These are phyloP conservation scores for Saccopteryx bilineata DNA, from an alignment of 2,113 vertebrate species.

Conservation along the genomic window DNA sequence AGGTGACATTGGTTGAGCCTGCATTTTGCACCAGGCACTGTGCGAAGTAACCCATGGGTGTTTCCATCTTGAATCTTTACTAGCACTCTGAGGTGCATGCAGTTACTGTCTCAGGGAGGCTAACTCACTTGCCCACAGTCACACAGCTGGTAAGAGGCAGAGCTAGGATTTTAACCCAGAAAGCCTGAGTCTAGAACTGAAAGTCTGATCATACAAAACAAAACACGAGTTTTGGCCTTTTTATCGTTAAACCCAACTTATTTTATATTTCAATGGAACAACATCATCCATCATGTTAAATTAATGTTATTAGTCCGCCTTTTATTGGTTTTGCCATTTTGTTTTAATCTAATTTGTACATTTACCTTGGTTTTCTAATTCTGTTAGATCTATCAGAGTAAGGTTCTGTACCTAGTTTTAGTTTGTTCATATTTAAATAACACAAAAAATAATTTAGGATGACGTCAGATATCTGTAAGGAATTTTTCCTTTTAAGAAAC, in stretches of 20 bases:
- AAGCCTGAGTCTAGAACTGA: not conserved
- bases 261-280: conserved; percentile 41
- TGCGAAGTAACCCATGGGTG: not conserved
- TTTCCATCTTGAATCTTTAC: not conserved
- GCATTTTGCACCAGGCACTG: not conserved
- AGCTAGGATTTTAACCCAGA: not conserved
- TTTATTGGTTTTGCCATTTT: conserved; percentile 1
- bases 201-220: not conserved
- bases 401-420: not conserved
- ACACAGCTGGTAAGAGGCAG: not conserved
- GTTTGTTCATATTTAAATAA: conserved; percentile 15
- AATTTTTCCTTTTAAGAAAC: not conserved
- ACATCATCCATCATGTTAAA: not conserved
- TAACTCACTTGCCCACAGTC: not conserved
- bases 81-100: not conserved
- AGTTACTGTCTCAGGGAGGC: not conserved
- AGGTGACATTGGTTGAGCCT: not conserved
- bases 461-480: not conserved
- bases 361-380: conserved; percentile 41
- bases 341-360: conserved; percentile 36
- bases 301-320: not conserved
- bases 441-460: not conserved
- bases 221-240: not conserved
- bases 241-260: not conserved
- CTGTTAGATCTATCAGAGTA: not conserved